Evolutionary conservation across 2,113 vertebrate genomes (phyloP).

Genomic region (Trogon melanurus): DNA sequence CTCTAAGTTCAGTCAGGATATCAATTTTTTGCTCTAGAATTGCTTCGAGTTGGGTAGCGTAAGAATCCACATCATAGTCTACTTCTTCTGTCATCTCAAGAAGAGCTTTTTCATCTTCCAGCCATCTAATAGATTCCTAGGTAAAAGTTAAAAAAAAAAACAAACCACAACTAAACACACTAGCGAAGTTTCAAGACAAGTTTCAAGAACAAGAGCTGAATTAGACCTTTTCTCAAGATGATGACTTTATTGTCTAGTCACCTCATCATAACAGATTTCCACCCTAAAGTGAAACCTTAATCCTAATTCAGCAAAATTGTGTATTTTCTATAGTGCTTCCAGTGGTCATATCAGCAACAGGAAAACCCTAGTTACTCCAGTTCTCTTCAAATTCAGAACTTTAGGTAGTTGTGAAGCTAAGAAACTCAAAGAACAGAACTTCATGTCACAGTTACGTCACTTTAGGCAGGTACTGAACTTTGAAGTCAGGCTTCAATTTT

Average conservation of each 20-base stretch:
- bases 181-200: neutral
- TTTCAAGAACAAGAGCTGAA: neutral
- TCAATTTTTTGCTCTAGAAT: constrained; percentile 98
- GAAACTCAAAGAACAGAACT: neutral
- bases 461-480: neutral
- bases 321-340: neutral
- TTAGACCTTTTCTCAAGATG: neutral
- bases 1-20: constrained; percentile 92
- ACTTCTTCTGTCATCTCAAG: constrained; percentile 98
- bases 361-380: neutral
- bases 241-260: neutral
- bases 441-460: neutral
- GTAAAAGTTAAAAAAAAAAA: neutral
- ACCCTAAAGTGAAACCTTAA: neutral
- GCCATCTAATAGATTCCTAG: constrained; percentile 96
- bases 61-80: constrained; percentile 96
- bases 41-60: constrained; percentile 94
- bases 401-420: neutral
- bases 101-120: constrained; percentile 95
- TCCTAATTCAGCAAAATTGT: neutral
- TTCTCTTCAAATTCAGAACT: neutral
- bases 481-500: neutral
- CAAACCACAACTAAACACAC: neutral
- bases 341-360: neutral
- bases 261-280: neutral